phyloP scores from a whole-genome alignment of 2,888 invertebrate species.

The Hypolimnas misippus region DNA sequence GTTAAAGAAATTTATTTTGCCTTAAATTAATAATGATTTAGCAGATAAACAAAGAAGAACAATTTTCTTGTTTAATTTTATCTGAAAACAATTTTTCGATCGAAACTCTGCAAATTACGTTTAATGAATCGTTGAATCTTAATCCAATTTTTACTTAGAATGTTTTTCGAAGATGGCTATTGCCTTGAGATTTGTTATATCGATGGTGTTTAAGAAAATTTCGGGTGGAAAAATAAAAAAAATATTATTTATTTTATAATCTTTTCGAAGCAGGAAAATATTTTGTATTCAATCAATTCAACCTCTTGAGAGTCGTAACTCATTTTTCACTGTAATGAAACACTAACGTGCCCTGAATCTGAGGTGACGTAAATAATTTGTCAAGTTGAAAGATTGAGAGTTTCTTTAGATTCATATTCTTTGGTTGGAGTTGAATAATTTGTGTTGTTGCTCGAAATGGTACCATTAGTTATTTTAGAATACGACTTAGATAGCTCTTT shows the following conservation, averaged over 20 bases:
- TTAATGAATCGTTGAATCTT: too few relatives aligned
- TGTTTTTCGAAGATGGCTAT: too few relatives aligned
- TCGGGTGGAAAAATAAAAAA: too few relatives aligned
- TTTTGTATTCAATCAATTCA: constrained; percentile 21
- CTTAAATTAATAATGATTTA: too few relatives aligned
- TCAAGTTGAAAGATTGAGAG: constrained; percentile 25
- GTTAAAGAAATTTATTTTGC: too few relatives aligned
- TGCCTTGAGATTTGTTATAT: too few relatives aligned
- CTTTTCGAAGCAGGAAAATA: not conserved
- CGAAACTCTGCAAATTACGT: too few relatives aligned
- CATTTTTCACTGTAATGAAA: constrained; percentile 26
- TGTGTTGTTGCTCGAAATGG: not conserved
- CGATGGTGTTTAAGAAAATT: too few relatives aligned
- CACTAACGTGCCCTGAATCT: constrained; percentile 23
- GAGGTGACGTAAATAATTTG: constrained; percentile 31
- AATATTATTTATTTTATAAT: not conserved
- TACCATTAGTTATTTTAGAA: constrained; percentile 2
- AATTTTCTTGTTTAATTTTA: too few relatives aligned
- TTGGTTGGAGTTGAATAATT: not conserved
- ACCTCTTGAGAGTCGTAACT: constrained; percentile 23
- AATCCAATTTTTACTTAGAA: too few relatives aligned
- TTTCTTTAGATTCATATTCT: constrained; percentile 11
- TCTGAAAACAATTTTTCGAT: too few relatives aligned
- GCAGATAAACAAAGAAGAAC: too few relatives aligned
- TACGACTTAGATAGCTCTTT: not conserved